Conservation (phyloP, 1,140 invertebrate genomes). For the Triops longicaudatus region DNA sequence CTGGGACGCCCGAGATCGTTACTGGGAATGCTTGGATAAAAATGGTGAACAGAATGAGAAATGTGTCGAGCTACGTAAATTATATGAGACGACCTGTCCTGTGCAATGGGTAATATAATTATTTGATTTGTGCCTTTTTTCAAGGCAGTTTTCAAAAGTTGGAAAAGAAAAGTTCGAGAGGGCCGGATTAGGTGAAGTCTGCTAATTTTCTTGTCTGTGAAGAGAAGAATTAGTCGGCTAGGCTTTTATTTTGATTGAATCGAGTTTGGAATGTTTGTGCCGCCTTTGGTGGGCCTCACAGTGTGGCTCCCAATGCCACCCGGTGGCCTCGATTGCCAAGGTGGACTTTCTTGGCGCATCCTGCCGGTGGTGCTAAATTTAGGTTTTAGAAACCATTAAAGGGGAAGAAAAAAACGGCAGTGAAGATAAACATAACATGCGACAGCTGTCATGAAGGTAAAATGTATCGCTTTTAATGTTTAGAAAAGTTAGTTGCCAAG, state of each 20-base stretch:
- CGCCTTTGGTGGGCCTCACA: background rate
- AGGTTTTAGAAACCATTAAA: constrained; percentile 4
- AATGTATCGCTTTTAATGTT: constrained; percentile 8
- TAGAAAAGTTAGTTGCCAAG: background rate
- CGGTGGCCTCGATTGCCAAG: constrained; percentile 13
- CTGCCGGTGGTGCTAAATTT: background rate
- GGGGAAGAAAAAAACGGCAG: background rate
- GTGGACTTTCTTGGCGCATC: background rate
- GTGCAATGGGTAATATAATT: constrained; percentile 59
- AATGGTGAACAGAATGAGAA: constrained; percentile 50
- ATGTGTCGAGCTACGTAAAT: constrained; percentile 61
- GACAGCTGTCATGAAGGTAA: constrained; percentile 14
- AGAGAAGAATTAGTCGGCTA: no score
- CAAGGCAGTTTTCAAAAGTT: background rate
- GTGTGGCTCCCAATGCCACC: background rate
- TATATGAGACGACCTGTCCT: constrained; percentile 76
- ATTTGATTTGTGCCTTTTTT: background rate
- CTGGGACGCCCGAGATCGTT: constrained; percentile 73
- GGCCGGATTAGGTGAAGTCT: no score
- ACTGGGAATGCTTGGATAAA: constrained; percentile 78
- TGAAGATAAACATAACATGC: constrained; percentile 15
- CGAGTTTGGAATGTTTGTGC: background rate
- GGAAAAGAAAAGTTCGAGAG: no score
- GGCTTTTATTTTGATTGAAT: background rate
- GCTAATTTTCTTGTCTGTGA: background rate